Evolutionary conservation across 2,888 invertebrate species (phyloP).

Genomic region (Drosophila eohydei): DNA sequence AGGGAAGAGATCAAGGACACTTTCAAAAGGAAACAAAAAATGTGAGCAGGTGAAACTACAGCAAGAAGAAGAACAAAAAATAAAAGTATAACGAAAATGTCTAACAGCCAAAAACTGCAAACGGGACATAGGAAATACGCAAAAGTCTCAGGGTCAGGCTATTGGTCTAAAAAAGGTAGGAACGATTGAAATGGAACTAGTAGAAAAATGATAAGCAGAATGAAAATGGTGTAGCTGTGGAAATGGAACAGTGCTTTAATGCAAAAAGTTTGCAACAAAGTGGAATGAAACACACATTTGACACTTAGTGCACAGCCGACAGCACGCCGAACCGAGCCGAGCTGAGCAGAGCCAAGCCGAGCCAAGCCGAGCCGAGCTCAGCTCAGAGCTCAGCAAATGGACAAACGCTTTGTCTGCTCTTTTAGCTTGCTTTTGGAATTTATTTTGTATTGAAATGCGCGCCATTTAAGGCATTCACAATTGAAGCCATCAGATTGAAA

Average conservation of each 20-base stretch:
- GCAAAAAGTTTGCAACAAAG: too few species aligned
- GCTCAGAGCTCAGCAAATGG: too few species aligned
- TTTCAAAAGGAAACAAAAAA: not conserved
- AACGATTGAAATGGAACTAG: too few species aligned
- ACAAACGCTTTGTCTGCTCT: conserved; percentile 1
- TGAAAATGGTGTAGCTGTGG: too few species aligned
- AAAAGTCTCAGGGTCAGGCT: too few species aligned
- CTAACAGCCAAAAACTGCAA: not conserved
- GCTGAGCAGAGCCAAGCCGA: too few species aligned
- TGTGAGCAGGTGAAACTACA: not conserved
- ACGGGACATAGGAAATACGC: not conserved
- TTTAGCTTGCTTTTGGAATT: conserved; percentile 19
- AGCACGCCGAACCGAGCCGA: not conserved
- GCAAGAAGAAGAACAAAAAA: not conserved
- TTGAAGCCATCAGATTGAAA: conserved; percentile 41
- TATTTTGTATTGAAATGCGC: conserved; percentile 41
- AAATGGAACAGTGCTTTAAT: too few species aligned
- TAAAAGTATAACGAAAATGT: not conserved
- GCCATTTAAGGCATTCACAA: conserved; percentile 37
- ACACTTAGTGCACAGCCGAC: not conserved
- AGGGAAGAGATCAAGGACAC: not conserved
- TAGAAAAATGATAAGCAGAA: too few species aligned
- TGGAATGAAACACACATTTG: not conserved
- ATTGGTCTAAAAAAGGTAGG: too few species aligned
- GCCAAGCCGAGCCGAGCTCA: too few species aligned